These are phyloP conservation scores for Pelusios castaneus DNA, from an alignment of 2,113 vertebrate genomes.

Conservation along the genomic window DNA sequence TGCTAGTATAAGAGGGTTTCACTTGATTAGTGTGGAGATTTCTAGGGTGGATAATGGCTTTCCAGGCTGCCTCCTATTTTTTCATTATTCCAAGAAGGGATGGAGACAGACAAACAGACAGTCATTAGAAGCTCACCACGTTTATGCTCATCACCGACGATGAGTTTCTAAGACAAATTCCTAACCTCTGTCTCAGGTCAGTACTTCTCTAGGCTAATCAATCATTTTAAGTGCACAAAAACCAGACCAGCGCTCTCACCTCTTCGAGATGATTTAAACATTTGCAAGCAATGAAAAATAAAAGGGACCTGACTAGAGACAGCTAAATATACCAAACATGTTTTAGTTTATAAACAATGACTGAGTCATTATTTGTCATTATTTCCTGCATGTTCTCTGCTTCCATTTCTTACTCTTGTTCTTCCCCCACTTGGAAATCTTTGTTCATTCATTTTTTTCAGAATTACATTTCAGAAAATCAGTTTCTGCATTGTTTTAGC, in stretches of 20 bases:
- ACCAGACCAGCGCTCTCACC: neutral
- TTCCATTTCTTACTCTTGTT: neutral
- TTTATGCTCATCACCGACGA: neutral
- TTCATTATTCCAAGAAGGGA: neutral
- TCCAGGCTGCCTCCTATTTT: neutral
- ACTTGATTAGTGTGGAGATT: neutral
- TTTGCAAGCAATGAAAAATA: neutral
- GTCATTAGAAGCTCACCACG: neutral
- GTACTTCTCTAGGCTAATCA: neutral
- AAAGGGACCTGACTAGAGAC: neutral
- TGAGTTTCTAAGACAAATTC: neutral
- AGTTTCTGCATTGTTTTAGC: neutral
- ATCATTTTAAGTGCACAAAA: neutral
- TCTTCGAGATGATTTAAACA: constrained; percentile 2
- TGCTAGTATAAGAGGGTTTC: neutral
- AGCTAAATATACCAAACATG: neutral
- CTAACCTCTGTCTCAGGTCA: neutral
- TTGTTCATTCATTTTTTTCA: neutral
- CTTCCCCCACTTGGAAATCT: neutral
- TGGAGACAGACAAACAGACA: neutral
- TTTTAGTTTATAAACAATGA: constrained; percentile 33
- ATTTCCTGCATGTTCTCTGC: neutral
- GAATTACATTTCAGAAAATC: neutral
- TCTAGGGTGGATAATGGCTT: neutral
- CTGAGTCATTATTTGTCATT: neutral